These are phyloP conservation scores for Lithobius niger DNA, from an alignment of 1,140 invertebrate genomes.

Conservation along the genomic window DNA sequence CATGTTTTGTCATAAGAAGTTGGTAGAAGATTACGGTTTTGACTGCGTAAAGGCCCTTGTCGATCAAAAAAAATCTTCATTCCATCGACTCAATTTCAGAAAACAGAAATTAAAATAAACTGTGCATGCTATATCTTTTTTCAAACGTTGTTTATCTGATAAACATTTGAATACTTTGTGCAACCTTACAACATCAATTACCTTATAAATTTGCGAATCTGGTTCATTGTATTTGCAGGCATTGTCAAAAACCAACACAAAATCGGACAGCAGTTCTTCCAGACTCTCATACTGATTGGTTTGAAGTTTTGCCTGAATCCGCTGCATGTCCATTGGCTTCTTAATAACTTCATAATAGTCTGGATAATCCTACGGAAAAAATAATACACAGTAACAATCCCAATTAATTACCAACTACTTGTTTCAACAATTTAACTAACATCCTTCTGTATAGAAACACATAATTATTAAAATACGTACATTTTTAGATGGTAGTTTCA, in stretches of 20 bases:
- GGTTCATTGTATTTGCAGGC: constrained; percentile 99
- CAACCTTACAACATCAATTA: too few relatives aligned
- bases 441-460: constrained; percentile 4
- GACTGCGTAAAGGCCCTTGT: too few relatives aligned
- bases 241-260: constrained; percentile 97
- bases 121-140: too few relatives aligned
- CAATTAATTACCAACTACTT: constrained; percentile 1
- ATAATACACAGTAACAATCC: constrained; percentile 3
- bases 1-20: too few relatives aligned
- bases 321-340: constrained; percentile 92
- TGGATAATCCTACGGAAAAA: constrained; percentile 61
- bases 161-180: too few relatives aligned
- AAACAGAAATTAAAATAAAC: too few relatives aligned
- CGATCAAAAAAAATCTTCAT: too few relatives aligned
- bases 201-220: constrained; percentile 95
- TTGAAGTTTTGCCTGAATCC: constrained; percentile 78
- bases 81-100: too few relatives aligned
- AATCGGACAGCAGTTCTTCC: constrained; percentile 82
- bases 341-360: constrained; percentile 98
- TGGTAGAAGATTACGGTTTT: too few relatives aligned
- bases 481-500: constrained; percentile 63
- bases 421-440: background rate
- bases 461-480: constrained; percentile 30
- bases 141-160: too few relatives aligned
- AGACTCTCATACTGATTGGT: constrained; percentile 60